Evolutionary conservation across 2,888 invertebrate genomes (phyloP).

Genomic region (Xestia c-nigrum): DNA sequence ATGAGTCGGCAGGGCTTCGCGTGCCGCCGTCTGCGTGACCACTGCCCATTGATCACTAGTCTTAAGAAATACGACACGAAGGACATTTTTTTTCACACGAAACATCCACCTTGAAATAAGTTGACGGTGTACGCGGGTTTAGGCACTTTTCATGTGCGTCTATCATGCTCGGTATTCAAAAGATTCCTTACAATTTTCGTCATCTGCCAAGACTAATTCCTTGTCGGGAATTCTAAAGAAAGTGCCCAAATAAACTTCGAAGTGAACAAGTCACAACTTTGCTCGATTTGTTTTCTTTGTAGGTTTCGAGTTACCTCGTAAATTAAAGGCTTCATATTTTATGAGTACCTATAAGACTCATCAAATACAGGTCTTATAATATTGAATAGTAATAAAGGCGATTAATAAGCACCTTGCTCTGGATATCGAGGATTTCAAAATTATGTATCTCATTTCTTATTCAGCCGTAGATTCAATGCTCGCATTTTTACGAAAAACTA

Average conservation of each 20-base stretch:
- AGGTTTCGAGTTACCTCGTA: slow-evolving; percentile 42
- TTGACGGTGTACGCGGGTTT: slow-evolving; percentile 47
- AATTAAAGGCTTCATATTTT: slow-evolving; percentile 57
- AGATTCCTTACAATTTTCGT: slow-evolving; percentile 14
- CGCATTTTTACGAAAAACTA: slow-evolving; percentile 34
- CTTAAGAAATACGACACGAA: slow-evolving; percentile 83
- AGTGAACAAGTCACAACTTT: slow-evolving; percentile 51
- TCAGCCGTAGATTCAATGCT: slow-evolving; percentile 32
- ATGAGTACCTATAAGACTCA: slow-evolving; percentile 38
- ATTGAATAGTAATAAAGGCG: slow-evolving; percentile 49
- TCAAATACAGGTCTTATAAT: slow-evolving; percentile 43
- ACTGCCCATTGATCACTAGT: slow-evolving; percentile 82
- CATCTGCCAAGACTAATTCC: slow-evolving; percentile 24
- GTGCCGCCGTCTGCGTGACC: slow-evolving; percentile 84
- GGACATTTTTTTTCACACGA: slow-evolving; percentile 83
- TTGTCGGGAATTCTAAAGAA: slow-evolving; percentile 33
- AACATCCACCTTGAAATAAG: slow-evolving; percentile 66
- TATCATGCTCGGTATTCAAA: slow-evolving; percentile 38
- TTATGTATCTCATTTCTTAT: slow-evolving; percentile 46
- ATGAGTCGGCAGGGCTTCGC: slow-evolving; percentile 75
- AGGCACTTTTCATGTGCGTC: slow-evolving; percentile 47
- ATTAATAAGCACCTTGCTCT: slow-evolving; percentile 29
- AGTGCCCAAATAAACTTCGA: slow-evolving; percentile 44
- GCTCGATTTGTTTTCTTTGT: slow-evolving; percentile 54
- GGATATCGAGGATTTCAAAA: slow-evolving; percentile 29